Percentiles rank a stretch among this genome's conserved stretches.
Conservation (phyloP, 2,797 vertebrate genomes). For the Onychomys torridus region DNA sequence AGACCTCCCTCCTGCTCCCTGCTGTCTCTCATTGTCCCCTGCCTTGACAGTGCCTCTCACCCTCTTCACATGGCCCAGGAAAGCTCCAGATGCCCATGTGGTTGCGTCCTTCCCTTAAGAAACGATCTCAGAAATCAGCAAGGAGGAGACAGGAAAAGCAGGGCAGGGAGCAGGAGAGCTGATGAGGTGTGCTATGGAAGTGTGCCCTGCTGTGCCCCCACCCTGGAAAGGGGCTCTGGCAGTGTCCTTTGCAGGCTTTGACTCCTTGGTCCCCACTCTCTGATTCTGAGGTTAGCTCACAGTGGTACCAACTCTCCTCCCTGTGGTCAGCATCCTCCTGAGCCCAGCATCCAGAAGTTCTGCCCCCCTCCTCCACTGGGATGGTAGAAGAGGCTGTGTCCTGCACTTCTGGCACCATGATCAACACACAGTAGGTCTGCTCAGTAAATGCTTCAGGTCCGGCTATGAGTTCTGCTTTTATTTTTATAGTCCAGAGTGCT, state of each 20-base stretch:
- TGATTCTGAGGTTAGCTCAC: background rate
- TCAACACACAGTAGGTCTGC: background rate
- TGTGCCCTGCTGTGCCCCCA: background rate
- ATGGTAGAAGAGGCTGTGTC: background rate
- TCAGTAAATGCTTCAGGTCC: background rate
- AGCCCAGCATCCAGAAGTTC: background rate
- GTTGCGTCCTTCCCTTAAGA: background rate
- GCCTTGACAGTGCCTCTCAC: background rate
- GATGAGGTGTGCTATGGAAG: too few species aligned
- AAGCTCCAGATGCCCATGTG: background rate
- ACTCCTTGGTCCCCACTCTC: background rate
- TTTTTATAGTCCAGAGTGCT: background rate
- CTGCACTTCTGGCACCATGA: background rate
- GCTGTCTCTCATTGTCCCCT: background rate
- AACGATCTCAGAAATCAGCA: background rate
- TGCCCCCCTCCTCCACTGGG: background rate
- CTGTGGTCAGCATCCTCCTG: background rate
- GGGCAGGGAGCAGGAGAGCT: background rate
- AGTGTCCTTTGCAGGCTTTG: background rate
- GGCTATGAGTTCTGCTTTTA: background rate
- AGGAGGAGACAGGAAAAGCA: background rate
- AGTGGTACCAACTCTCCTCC: background rate
- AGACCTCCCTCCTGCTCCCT: fast-evolving
- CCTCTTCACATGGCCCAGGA: background rate
- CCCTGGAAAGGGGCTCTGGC: background rate